phyloP scores from a whole-genome alignment of 2,888 invertebrate genomes.

The Tetragnatha montana region DNA sequence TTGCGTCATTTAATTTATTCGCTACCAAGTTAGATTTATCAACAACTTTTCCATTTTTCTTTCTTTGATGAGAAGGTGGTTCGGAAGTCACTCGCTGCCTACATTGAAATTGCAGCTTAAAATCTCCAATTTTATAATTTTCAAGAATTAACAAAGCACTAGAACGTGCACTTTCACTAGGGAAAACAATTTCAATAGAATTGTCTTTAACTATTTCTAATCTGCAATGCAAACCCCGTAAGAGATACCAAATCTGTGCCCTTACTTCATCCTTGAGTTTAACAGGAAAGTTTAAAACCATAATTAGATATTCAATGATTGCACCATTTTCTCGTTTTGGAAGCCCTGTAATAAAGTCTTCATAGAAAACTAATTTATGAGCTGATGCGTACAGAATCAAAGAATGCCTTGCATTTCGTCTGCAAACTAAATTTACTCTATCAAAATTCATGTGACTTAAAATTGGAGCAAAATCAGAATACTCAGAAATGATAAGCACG shows the following conservation, averaged over 20 bases:
- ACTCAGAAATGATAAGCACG: slow-evolving; percentile 74
- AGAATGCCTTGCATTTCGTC: slow-evolving; percentile 41
- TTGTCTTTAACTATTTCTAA: slow-evolving; percentile 4
- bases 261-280: slow-evolving; percentile 13
- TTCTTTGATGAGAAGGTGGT: neutral
- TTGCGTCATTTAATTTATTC: neutral
- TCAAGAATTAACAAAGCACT: slow-evolving; percentile 34
- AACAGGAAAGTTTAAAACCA: slow-evolving; percentile 48
- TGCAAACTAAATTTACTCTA: slow-evolving; percentile 65
- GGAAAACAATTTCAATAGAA: slow-evolving; percentile 25
- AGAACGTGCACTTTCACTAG: slow-evolving; percentile 37
- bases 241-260: neutral
- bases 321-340: slow-evolving; percentile 20
- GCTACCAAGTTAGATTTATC: neutral
- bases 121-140: slow-evolving; percentile 7
- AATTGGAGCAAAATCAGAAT: slow-evolving; percentile 64
- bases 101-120: neutral
- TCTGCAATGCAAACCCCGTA: slow-evolving; percentile 41
- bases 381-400: slow-evolving; percentile 39
- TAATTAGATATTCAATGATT: slow-evolving; percentile 16
- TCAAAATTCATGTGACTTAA: slow-evolving; percentile 61
- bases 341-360: slow-evolving; percentile 52
- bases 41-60: neutral
- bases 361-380: slow-evolving; percentile 44
- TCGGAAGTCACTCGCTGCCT: neutral